phyloP scores from a whole-genome alignment of 2,888 invertebrate species.

The Lucinisca nassula region DNA sequence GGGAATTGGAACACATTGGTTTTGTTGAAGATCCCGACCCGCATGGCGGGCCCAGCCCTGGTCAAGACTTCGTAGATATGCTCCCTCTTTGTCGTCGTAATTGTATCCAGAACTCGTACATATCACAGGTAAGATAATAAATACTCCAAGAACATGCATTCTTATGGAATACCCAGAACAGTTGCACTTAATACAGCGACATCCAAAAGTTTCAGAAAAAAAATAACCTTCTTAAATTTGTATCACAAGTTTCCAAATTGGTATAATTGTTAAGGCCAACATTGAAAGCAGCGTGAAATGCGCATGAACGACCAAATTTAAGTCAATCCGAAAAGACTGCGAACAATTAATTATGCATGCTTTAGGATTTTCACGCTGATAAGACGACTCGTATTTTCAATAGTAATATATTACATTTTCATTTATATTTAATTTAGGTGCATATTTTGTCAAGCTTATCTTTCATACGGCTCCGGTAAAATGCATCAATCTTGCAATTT shows the following conservation, averaged over 20 bases:
- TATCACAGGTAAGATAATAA: not conserved
- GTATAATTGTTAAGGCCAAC: constrained; percentile 5
- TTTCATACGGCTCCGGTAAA: not conserved
- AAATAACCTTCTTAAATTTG: no score
- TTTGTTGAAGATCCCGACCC: constrained; percentile 73
- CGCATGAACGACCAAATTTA: not conserved
- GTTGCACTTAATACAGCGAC: no score
- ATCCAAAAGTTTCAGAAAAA: no score
- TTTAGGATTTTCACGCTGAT: not conserved
- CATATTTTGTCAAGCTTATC: constrained; percentile 3
- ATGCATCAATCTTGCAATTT: not conserved
- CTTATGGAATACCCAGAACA: not conserved
- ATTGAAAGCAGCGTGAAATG: not conserved
- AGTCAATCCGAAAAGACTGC: not conserved
- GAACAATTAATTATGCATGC: constrained; percentile 1
- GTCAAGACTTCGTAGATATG: constrained; percentile 56
- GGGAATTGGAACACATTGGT: constrained; percentile 90
- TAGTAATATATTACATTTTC: constrained; percentile 3
- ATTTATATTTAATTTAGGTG: not conserved
- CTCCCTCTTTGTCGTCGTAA: constrained; percentile 47
- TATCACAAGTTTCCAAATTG: no score
- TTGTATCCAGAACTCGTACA: constrained; percentile 5
- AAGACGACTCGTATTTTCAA: not conserved
- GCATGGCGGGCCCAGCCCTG: constrained; percentile 19
- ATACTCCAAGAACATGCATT: not conserved